These are phyloP conservation scores for Pedetes capensis DNA, from an alignment of 2,113 vertebrate species.

Conservation along the genomic window DNA sequence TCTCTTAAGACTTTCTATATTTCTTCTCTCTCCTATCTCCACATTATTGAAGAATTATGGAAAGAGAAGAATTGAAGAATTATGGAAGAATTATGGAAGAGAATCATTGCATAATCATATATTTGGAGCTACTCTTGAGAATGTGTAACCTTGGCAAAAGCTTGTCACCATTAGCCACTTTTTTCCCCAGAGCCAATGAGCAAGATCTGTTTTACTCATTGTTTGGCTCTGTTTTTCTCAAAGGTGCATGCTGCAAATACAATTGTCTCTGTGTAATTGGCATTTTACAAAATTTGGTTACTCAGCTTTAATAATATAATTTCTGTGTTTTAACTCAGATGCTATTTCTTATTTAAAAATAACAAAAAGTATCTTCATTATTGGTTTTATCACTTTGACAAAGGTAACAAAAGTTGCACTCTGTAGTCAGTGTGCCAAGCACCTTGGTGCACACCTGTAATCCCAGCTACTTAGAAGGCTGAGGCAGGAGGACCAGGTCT, in stretches of 20 bases:
- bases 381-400: too few species aligned
- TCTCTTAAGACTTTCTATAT: background rate
- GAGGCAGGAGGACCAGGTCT: too few species aligned
- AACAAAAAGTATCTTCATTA: too few species aligned
- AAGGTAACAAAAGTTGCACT: too few species aligned
- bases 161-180: conserved; percentile 60
- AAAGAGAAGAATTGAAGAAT: too few species aligned
- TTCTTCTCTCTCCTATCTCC: background rate
- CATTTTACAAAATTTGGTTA: background rate
- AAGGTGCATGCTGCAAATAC: background rate
- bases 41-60: background rate
- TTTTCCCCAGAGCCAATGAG: background rate
- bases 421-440: too few species aligned
- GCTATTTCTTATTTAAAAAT: background rate
- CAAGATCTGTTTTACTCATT: background rate
- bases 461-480: too few species aligned
- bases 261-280: background rate
- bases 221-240: background rate
- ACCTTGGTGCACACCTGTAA: too few species aligned
- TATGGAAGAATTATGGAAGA: background rate
- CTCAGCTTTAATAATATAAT: background rate
- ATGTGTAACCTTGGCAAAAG: conserved; percentile 65
- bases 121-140: conserved; percentile 49
- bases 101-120: background rate
- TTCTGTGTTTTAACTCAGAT: background rate